Evolutionary conservation across 1,140 invertebrate genomes (phyloP).

Genomic region (Drosophila dunni): DNA sequence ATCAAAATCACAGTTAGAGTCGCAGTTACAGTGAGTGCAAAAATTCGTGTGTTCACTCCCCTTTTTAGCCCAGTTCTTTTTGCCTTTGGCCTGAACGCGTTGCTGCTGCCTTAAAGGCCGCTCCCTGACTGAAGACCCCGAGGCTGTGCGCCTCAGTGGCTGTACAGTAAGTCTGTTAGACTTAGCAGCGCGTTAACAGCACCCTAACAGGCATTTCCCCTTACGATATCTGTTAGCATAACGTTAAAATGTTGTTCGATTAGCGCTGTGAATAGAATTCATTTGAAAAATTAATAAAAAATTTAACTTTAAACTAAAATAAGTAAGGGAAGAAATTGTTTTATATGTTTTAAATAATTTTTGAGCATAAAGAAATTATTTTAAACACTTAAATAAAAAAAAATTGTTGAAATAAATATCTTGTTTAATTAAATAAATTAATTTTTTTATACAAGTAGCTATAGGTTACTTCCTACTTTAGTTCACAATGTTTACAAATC

Average conservation of each 20-base stretch:
- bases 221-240: slow-evolving; percentile 68
- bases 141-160: slow-evolving; percentile 1
- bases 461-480: no score
- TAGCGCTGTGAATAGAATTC: not conserved
- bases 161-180: not conserved
- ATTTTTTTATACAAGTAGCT: no score
- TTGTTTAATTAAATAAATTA: no score
- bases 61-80: not conserved
- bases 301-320: no score
- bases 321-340: no score
- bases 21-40: slow-evolving; percentile 18
- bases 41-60: slow-evolving; percentile 5
- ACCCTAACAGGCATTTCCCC: slow-evolving; percentile 60
- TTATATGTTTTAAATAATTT: no score
- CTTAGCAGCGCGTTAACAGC: slow-evolving; percentile 36
- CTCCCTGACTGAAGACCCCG: slow-evolving; percentile 57
- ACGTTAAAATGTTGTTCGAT: slow-evolving; percentile 16
- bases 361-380: no score
- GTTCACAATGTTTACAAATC: not conserved
- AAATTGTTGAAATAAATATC: no score
- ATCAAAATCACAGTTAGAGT: slow-evolving; percentile 4
- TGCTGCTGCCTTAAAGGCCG: slow-evolving; percentile 54
- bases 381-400: no score
- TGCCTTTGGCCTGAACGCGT: slow-evolving; percentile 23
- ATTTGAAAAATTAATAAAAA: no score